Evolutionary conservation across 2,888 invertebrate genomes (phyloP), one percentile per base, ranked within the genome.

Genomic region (Actias luna): DNA sequence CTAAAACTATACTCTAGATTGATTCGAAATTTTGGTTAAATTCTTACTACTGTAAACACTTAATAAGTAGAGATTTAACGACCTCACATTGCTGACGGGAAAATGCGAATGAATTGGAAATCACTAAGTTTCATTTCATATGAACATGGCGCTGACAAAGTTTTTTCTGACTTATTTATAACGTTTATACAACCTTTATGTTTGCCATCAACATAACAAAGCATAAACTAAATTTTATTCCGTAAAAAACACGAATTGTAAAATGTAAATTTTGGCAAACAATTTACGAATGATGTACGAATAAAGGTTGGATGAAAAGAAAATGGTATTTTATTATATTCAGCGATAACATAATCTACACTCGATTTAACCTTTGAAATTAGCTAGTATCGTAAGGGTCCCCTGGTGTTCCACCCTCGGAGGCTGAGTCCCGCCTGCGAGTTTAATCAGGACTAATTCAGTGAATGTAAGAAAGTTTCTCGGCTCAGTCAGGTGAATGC

Each of bases 361-460:
- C 58, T 25, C 25, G 25, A 50, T 50, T 50, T 50, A 50, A 50
- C 16, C 29, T 16, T 7, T 16, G 60, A 59, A 59, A 18, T 62
- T 58, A 59, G n/a, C 35, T 33, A 46, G 33, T 36, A 39, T 36
- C 60, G 31, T 36, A 50, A 59, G 52, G 52, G 59, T 59, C 52
- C 31, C 46, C 52, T 22, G 39, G 2, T 33, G 62, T 58, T 35
- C 58, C 46, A 18, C 58, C 42, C 39, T 29, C 22, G n/a, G 22
- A 31, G n/a, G 29, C 18, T 50, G 42, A 57, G 46, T 66, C 60
- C 61, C 58, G 52, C 61, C 59, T 66, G 65, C 60, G 61, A 64
- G 68, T 72, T 69, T 68, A 68, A 70, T 70, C 72, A 65, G 64
- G 69, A 69, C 69, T 72, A 68, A 70, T 72, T 68, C 66, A 66